phyloP scores from a whole-genome alignment of 2,797 vertebrate species.

The Lutjanus campechanus region DNA sequence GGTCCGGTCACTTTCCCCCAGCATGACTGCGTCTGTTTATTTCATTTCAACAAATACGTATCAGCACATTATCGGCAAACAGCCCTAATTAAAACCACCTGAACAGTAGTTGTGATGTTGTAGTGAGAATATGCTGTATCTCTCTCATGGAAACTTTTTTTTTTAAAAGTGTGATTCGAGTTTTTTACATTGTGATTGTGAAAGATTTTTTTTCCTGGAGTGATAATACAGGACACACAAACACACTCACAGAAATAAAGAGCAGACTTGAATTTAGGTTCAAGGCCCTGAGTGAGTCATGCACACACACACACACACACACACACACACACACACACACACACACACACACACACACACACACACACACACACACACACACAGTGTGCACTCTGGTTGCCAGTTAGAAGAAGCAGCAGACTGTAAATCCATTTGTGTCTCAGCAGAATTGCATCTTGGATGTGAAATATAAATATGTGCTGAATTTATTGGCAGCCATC shows the following conservation, averaged over 20 bases:
- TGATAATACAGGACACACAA: not conserved
- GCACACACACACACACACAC: no score
- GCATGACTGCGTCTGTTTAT: no score
- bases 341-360: not conserved
- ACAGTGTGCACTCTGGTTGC: not conserved
- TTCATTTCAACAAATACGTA: no score
- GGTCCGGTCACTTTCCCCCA: no score
- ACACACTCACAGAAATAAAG: not conserved
- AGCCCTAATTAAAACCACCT: no score
- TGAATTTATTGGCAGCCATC: conserved; percentile 26
- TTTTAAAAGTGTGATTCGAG: no score
- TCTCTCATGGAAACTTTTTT: no score
- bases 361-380: no score
- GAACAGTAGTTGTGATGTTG: no score
- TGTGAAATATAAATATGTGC: conserved; percentile 25
- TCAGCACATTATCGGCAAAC: no score
- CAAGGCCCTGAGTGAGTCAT: not conserved
- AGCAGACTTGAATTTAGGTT: not conserved
- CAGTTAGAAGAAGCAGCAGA: not conserved
- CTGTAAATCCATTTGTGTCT: conserved; percentile 1
- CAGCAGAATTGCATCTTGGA: conserved; percentile 4
- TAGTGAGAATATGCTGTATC: no score
- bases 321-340: conserved; percentile 18
- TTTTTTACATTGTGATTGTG: no score
- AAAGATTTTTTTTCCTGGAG: not conserved